phyloP scores from a whole-genome alignment of 2,113 vertebrate species.

The Phyllostomus discolor region DNA sequence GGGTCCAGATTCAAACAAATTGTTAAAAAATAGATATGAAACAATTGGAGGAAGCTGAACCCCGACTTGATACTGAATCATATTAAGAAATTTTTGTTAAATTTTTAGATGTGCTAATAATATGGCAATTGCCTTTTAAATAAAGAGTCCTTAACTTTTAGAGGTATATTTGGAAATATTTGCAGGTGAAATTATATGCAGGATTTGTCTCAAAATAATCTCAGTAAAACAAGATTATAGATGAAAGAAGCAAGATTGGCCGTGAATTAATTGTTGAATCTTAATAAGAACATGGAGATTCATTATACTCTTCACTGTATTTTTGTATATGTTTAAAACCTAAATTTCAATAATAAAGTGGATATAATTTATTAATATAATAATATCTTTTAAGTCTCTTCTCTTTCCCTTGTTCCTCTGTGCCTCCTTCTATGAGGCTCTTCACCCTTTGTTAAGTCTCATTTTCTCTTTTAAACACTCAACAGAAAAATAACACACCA shows the following conservation, averaged over 20 bases:
- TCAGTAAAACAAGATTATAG: not conserved
- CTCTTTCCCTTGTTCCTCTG: not conserved
- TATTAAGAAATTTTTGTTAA: not conserved
- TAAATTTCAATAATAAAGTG: not conserved
- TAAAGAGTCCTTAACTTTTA: not conserved
- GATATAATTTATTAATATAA: not conserved
- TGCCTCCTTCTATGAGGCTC: not conserved
- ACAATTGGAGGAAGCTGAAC: not conserved
- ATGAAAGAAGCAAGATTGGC: not conserved
- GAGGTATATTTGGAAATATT: not conserved
- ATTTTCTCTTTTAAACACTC: not conserved
- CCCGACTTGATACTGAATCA: not conserved
- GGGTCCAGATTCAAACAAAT: not conserved
- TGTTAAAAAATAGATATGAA: not conserved
- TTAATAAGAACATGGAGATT: not conserved
- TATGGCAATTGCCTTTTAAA: not conserved
- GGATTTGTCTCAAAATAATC: not conserved
- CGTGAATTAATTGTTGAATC: not conserved
- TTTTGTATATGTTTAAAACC: not conserved
- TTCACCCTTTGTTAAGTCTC: not conserved
- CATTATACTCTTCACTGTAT: not conserved
- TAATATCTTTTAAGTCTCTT: not conserved
- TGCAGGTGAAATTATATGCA: not conserved
- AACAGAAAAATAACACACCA: not conserved
- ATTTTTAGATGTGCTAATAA: not conserved